Conservation (phyloP, 2,113 vertebrate genomes). For the Crotalus viridis region DNA sequence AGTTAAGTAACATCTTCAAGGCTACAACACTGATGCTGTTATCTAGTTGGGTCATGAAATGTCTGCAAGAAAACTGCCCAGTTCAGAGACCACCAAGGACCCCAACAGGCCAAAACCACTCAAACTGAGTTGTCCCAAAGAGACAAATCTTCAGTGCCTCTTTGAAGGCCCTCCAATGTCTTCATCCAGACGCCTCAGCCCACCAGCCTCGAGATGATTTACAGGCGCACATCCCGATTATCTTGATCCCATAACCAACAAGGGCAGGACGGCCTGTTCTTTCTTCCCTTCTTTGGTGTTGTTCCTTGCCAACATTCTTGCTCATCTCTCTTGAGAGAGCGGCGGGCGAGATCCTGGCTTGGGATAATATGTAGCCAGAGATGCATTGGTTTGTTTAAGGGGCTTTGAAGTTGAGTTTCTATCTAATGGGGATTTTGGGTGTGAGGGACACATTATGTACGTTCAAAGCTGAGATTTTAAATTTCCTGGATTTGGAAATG, state of each 20-base stretch:
- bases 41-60: neutral
- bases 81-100: neutral
- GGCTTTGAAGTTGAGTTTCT: neutral
- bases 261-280: neutral
- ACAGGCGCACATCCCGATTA: neutral
- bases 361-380: neutral
- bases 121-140: neutral
- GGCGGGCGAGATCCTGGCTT: neutral
- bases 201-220: neutral
- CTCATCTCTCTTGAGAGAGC: neutral
- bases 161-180: neutral
- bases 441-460: neutral
- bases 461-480: neutral
- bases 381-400: fast-evolving
- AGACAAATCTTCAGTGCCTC: neutral
- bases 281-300: neutral
- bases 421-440: neutral
- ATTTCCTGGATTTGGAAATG: neutral
- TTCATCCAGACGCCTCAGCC: neutral
- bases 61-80: neutral
- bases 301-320: neutral
- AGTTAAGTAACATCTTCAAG: neutral
- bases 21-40: neutral
- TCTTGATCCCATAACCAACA: neutral
- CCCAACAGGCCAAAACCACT: neutral